These are phyloP conservation scores for Xiphophorus birchmanni DNA, from an alignment of 2,797 vertebrate genomes.

Conservation along the genomic window DNA sequence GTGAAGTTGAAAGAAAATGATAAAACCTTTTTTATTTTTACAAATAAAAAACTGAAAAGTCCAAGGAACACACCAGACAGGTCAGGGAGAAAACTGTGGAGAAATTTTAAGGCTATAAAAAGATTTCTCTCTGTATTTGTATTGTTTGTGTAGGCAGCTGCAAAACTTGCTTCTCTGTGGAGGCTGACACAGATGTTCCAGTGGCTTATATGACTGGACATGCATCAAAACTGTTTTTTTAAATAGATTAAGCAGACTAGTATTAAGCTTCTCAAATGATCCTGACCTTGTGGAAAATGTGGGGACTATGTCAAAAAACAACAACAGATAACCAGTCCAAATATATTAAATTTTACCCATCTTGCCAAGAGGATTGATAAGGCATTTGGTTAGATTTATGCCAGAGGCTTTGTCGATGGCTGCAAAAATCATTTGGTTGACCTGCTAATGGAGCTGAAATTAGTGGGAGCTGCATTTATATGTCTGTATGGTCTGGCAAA, in stretches of 20 bases:
- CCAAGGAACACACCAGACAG: too few relatives aligned
- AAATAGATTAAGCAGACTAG: not conserved
- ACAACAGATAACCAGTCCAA: not conserved
- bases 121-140: not conserved
- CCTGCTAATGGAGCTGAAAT: not conserved
- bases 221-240: not conserved
- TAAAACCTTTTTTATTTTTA: too few relatives aligned
- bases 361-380: not conserved
- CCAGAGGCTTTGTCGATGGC: not conserved
- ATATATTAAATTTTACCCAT: not conserved
- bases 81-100: not conserved
- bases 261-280: not conserved
- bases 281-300: not conserved
- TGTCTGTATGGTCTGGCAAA: not conserved
- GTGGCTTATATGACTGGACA: not conserved
- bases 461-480: not conserved
- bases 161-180: not conserved
- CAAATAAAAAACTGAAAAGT: too few relatives aligned
- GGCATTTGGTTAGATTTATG: not conserved
- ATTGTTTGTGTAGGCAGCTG: not conserved
- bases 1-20: too few relatives aligned
- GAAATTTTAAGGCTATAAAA: too few relatives aligned
- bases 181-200: not conserved
- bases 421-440: not conserved
- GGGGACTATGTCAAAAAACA: not conserved